Evolutionary conservation across 2,113 vertebrate genomes (phyloP).

Genomic region (Catagonus wagneri): DNA sequence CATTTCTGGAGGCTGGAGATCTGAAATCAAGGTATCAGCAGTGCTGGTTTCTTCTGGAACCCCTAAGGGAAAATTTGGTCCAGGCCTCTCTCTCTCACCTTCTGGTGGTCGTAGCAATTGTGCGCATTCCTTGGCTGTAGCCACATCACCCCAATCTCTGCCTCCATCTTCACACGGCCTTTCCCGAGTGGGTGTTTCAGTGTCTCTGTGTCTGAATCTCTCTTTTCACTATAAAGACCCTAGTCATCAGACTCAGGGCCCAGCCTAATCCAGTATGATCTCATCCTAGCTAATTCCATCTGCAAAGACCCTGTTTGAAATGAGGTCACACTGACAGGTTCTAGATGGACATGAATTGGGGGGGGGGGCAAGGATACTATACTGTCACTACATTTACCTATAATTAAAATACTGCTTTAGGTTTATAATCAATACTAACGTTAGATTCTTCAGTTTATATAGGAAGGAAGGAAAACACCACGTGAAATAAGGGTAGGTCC

Average conservation of each 20-base stretch:
- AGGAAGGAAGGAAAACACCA: conserved; percentile 3
- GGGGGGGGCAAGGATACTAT: background rate
- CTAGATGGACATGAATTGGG: background rate
- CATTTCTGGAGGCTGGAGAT: background rate
- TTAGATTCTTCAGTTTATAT: background rate
- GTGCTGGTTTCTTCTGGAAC: background rate
- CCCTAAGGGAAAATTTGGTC: background rate
- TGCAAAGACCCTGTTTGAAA: background rate
- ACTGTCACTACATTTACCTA: background rate
- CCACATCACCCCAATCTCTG: background rate
- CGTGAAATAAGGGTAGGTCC: background rate
- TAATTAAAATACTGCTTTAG: background rate
- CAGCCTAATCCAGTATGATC: background rate
- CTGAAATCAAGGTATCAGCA: background rate
- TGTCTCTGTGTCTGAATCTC: background rate
- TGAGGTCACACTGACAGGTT: background rate
- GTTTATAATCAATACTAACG: background rate
- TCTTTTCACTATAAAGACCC: background rate
- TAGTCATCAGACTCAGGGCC: background rate
- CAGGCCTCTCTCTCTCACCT: too few relatives aligned
- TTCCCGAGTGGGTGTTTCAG: background rate
- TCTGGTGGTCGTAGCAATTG: background rate
- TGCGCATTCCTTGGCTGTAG: background rate
- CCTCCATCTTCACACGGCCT: accelerated
- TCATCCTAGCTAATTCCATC: background rate